Evolutionary conservation across 2,797 vertebrate genomes (phyloP), one percentile per base, ranked within the genome.

Genomic region (Coregonus ussuriensis): DNA sequence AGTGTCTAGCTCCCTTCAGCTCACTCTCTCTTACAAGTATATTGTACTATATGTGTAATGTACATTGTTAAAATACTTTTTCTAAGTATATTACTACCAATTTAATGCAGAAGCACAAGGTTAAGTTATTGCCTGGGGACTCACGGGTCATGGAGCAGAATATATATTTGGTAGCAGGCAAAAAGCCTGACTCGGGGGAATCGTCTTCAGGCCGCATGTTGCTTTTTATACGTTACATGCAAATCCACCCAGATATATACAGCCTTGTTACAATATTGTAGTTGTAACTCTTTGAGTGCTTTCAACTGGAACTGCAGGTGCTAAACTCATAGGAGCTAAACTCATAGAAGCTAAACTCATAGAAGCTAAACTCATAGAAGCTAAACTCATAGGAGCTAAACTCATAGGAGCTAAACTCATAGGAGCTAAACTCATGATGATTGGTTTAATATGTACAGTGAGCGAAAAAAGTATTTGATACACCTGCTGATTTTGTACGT

Each of bases 261-360:
- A 16, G 29, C 29, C 29, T 35, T 35, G 66, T 33, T 15, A 6
- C 31, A 16, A 18, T 35, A 35, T 35, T 59, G 75, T 4, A 21
- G 37, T 72, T 66, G 1, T 53, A 52, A 51, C 72, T 35, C 37
- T 11, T 29, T 13, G 41, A 51, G 68, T 31, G 72, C 62, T 54
- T 16, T 69, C 68, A 54, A 33, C 31, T 51, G 73, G 59, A 75
- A 81, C 80, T 15, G 73, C 80, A 81, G 80, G 72, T 81, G 79
- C 33, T 18, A 1, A 4, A 47, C 37, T 29, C n/a, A 62, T 11
- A 62, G 13, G 2, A 54, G 15, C 41, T 47, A 47, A 0, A 11
- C 41, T 0, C 41, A 47, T 47, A 47, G 41, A 0, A 47, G 3
- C 41, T 3, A 47, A 1, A 13, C 41, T 13, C 41, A 47, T 47